Conservation (phyloP, 2,113 vertebrate species). For the Pteruthius melanotis region DNA sequence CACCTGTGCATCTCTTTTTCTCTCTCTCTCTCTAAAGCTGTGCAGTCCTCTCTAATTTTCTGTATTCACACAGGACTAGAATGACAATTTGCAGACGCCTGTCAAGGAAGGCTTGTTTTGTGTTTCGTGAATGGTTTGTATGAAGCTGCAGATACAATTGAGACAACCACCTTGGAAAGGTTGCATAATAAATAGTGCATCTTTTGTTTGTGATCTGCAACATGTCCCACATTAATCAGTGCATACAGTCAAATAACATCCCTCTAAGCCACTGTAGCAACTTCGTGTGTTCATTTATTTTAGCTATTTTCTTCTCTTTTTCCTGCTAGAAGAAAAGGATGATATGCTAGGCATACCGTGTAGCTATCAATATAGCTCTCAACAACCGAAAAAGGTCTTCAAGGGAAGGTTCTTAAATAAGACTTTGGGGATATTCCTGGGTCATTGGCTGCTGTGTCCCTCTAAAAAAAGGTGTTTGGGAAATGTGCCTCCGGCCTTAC, state of each 20-base stretch:
- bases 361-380: not conserved
- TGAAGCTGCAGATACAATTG: not conserved
- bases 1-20: not conserved
- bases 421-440: not conserved
- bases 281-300: not conserved
- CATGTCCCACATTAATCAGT: not conserved
- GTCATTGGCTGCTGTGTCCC: not conserved
- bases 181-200: not conserved
- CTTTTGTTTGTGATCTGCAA: not conserved
- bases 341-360: not conserved
- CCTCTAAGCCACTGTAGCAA: not conserved
- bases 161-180: not conserved
- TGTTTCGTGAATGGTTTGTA: not conserved
- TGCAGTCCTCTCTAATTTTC: not conserved
- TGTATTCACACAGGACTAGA: not conserved
- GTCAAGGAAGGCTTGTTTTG: too few species aligned
- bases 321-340: not conserved
- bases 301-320: not conserved
- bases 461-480: not conserved
- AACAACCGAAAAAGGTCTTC: not conserved
- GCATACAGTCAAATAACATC: not conserved
- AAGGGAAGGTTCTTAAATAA: not conserved
- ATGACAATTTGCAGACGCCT: not conserved
- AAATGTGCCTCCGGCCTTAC: not conserved
- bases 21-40: not conserved